phyloP scores from a whole-genome alignment of 2,888 invertebrate species.

The Folsomia manolachei region DNA sequence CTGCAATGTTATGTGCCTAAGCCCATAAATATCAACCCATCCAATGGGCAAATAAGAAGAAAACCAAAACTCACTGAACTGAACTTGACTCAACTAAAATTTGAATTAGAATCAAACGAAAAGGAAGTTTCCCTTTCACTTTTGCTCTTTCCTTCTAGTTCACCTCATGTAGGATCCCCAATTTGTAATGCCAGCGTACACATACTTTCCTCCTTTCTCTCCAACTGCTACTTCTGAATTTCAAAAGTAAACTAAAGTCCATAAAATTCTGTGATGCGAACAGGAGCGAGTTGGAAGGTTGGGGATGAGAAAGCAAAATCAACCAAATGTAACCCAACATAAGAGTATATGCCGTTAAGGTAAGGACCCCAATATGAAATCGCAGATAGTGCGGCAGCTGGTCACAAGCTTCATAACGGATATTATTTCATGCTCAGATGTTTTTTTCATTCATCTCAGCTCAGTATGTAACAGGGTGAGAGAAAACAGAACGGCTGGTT shows the following conservation, averaged over 20 bases:
- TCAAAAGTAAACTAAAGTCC: neutral
- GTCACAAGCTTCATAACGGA: neutral
- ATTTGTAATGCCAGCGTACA: neutral
- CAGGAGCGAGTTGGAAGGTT: neutral
- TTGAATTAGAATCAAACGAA: constrained; percentile 3
- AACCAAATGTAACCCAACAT: neutral
- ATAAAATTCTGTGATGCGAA: neutral
- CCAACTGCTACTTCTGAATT: neutral
- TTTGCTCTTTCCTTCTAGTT: neutral
- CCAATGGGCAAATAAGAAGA: neutral
- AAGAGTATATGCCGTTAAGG: neutral
- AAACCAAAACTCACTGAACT: neutral
- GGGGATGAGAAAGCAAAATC: neutral
- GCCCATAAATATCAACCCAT: neutral
- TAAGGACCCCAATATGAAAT: neutral
- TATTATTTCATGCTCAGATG: too few relatives aligned
- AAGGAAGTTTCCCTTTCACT: constrained; percentile 3
- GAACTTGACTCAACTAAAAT: neutral
- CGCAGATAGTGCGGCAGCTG: neutral
- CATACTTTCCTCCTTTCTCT: neutral
- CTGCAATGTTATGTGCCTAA: too few relatives aligned
- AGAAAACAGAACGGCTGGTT: too few relatives aligned
- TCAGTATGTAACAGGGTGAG: too few relatives aligned
- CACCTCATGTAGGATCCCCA: too few relatives aligned
- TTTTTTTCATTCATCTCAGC: too few relatives aligned